Evolutionary conservation across 2,797 vertebrate genomes (phyloP), one percentile per base, ranked within the genome.

Genomic region (Paguma larvata): DNA sequence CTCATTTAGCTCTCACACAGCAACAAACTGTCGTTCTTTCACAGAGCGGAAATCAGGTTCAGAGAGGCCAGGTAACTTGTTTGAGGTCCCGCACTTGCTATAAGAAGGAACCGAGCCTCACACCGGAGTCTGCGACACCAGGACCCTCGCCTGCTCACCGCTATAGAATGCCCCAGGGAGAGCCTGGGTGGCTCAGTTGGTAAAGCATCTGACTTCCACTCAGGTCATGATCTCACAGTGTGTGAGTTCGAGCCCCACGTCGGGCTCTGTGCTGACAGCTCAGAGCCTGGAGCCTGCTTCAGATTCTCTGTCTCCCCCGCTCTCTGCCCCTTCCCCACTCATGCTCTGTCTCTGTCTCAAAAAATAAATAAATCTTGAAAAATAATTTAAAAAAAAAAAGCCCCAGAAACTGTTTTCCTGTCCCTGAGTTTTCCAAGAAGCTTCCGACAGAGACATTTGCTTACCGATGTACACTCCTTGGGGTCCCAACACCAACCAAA

Each of bases 1-100:
- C 93, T 94, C 5, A 21, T 8, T 79, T 32, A 56, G 44, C 59
- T 4, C n/a, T 73, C 44, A 14, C 2, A 5, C 18, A 21, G 7
- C 27, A 46, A 80, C 67, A 48, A 51, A 67, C 46, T 10, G 13
- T 19, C 21, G 23, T 83, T 38, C 8, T 96, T 94, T 95, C 72
- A 72, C 85, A 72, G 38, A 87, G 32, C 80, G 78, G 85, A 44
- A 97, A 44, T 34, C 53, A 92, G 51, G 75, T 4, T 73, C 85
- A 48, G 82, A 75, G 89, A 86, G 67, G 53, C 41, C 70, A 15
- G 30, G 62, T 16, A 32, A 75, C 23, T 94, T 32, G 30, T 34
- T 46, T 25, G 75, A 75, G 56, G 46, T 67, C 34, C 86, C 27
- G 32, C 12, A 34, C 46, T 18, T 59, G 41, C 46, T 70, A 41